Conservation (phyloP, 92 coral and sea anemone species). For the Parazoanthus swiftii region DNA sequence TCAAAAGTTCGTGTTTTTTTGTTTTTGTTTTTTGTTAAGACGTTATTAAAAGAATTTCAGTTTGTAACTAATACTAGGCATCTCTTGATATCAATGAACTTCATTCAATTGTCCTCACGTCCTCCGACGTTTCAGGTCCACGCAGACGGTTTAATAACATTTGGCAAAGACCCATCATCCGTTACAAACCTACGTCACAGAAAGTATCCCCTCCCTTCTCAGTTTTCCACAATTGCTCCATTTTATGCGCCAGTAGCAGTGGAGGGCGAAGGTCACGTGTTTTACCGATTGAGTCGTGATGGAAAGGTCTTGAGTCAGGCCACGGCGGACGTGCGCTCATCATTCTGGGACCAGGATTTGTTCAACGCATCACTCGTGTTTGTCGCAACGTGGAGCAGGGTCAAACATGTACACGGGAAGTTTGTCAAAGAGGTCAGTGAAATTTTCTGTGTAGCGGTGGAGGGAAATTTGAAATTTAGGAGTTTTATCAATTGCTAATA, state of each 20-base stretch:
- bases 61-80: not conserved
- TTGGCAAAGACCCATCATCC: constrained; percentile 51
- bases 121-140: constrained; percentile 61
- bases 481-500: too few species aligned
- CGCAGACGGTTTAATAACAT: constrained; percentile 72
- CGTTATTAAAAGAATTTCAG: not conserved
- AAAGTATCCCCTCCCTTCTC: constrained; percentile 62
- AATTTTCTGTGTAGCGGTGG: not conserved
- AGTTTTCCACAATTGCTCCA: constrained; percentile 67
- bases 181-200: constrained; percentile 49
- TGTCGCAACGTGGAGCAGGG: constrained; percentile 82
- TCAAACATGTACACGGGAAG: constrained; percentile 56
- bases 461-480: not conserved
- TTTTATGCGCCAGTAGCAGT: constrained; percentile 67
- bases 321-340: constrained; percentile 66
- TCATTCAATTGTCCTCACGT: not conserved
- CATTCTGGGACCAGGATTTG: constrained; percentile 55
- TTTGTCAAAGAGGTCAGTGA: constrained; percentile 55
- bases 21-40: not conserved
- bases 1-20: too few species aligned
- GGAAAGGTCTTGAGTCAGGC: constrained; percentile 57
- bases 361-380: constrained; percentile 78
- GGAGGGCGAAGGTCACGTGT: constrained; percentile 47
- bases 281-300: constrained; percentile 70
- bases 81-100: not conserved